Evolutionary conservation across 1,140 invertebrate species (phyloP), one percentile per base, ranked within the genome.

Genomic region (Parasteatoda tepidariorum): DNA sequence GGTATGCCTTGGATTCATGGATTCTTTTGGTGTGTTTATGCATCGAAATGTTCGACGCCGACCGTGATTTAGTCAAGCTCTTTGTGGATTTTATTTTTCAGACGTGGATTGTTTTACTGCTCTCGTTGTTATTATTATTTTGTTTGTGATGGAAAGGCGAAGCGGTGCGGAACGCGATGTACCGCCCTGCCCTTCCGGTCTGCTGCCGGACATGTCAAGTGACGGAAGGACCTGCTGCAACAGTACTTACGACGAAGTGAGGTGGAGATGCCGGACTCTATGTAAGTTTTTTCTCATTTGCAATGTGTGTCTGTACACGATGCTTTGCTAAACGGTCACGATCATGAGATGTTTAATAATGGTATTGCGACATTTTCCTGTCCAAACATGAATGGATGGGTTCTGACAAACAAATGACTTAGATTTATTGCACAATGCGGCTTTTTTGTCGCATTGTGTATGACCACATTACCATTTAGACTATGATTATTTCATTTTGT

Each of bases 101-200:
- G n/a, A n/a, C n/a, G n/a, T 38, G 34, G 13, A 33, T 66, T 18
- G 26, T 13, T 24, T 66, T 28, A 22, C 13, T 48, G 57, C 18
- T n/a, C 41, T 15, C 26, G 3, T 70, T 31, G 59, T 26, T 70
- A n/a, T 75, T 68, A 26, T 67, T 76, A n/a, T 79, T 67, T 30
- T 64, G 18, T 48, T 55, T 13, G 28, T 68, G 13, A 68, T 68
- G 76, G 48, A 33, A 64, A 57, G 28, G 76, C 18, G 68, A 62
- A 71, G 54, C 67, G 78, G 64, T 70, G 78, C 66, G 67, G 66
- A 71, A 70, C 41, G 67, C 28, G 41, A 33, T 67, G 62, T 79
- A 28, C 55, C 74, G 74, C 75, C 75, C 75, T 70, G 67, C 67
- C 78, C 78, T 82, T 82, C 78, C 78, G 78, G 76, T 79, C 18